Base-by-base conservation (phyloP, 2,888 invertebrate species). In the Sarcophaga variegata region DNA sequence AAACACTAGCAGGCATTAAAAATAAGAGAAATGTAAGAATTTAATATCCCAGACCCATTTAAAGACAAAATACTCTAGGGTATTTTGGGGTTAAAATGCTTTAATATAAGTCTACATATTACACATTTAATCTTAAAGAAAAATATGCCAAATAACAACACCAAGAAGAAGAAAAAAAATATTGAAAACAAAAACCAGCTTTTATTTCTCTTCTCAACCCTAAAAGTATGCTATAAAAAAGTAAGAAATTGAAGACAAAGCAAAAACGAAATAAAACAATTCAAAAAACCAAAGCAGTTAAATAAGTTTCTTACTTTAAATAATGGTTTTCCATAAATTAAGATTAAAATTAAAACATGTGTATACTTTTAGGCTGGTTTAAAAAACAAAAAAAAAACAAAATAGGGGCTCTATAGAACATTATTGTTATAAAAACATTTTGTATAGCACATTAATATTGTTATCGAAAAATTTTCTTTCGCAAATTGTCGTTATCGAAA, bases 131-230 rank as follows among this genome's bases (percentile, higher is more conserved):
- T 54, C 14, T 54, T 54, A 54, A 54, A 54, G 54, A 4, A 54
- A 54, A 54, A 54, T 17, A 14, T 54, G 17, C 17, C 54, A 54
- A 54, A 54, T 54, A 5, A 14, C 14, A 14, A 54, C 17, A 54
- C 14, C 17, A 14, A 54, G 5, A 54, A 17, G 17, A 54, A 54
- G 22, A 22, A 22, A 1, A 14, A 54, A 54, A 12, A 54, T 17
- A 54, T 0, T 17, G 4, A 14, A 54, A 54, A 54, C 54, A 14
- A 17, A 17, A 14, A 54, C 17, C 14, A 79, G 62, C 78, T 47
- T 47, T 70, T 70, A 70, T 79, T 71, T 71, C 64, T 71, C 64
- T 79, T 71, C 63, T 71, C 54, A 63, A n/a, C 71, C 76, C 63
- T 70, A 49, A 70, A 70, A 47, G 69, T 54, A 25, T 70, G 49